Evolutionary conservation across 2,888 invertebrate species (phyloP).

Genomic region (Eupithecia subumbrata): DNA sequence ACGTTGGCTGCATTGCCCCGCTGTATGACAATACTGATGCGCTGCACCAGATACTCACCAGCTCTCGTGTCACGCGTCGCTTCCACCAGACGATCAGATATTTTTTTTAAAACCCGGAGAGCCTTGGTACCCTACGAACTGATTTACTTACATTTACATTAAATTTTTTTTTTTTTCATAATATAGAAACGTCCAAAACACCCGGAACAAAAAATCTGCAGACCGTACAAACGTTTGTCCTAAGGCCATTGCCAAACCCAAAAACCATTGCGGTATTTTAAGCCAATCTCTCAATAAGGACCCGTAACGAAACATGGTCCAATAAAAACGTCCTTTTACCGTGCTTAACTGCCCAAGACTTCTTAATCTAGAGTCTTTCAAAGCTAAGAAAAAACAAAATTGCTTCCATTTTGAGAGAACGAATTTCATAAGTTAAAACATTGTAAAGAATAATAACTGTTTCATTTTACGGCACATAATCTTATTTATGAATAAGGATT

Average conservation of each 20-base stretch:
- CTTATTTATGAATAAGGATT: constrained; percentile 17
- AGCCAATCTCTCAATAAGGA: constrained; percentile 64
- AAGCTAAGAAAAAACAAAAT: constrained; percentile 62
- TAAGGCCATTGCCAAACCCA: constrained; percentile 32
- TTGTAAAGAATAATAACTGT: constrained; percentile 37
- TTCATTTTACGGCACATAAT: constrained; percentile 18
- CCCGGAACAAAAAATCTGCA: neutral
- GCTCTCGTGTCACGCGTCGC: too few relatives aligned
- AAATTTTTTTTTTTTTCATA: too few relatives aligned
- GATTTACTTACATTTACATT: too few relatives aligned
- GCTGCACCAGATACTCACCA: too few relatives aligned
- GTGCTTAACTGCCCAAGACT: constrained; percentile 59
- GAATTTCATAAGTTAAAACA: constrained; percentile 52
- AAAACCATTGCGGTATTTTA: constrained; percentile 52
- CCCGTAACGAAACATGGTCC: constrained; percentile 56
- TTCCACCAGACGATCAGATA: too few relatives aligned
- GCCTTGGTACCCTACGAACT: too few relatives aligned
- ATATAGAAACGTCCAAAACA: too few relatives aligned
- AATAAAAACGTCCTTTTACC: constrained; percentile 69
- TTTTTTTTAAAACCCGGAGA: too few relatives aligned
- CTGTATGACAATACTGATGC: too few relatives aligned
- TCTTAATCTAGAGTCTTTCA: constrained; percentile 59
- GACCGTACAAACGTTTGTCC: neutral
- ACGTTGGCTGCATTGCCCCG: too few relatives aligned
- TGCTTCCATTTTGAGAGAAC: constrained; percentile 52